Percentiles rank a stretch among this genome's conserved stretches.
These are phyloP conservation scores for Augiades crinisus DNA, from an alignment of 2,888 invertebrate species.

Conservation along the genomic window DNA sequence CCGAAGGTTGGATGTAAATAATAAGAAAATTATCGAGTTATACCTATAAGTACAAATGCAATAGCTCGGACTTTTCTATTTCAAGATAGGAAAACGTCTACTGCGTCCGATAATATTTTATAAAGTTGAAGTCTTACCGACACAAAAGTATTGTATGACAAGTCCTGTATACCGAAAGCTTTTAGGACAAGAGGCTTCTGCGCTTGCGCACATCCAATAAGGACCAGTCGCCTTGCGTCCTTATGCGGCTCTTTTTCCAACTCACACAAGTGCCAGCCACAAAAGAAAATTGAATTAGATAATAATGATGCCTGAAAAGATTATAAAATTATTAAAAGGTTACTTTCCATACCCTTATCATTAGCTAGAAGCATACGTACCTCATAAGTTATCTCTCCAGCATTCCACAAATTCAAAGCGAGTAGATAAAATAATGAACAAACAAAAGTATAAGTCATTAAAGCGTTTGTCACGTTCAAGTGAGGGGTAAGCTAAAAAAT, in stretches of 20 bases:
- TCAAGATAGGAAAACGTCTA: no score
- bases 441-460: constrained; percentile 71
- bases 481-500: constrained; percentile 59
- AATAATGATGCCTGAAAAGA: constrained; percentile 58
- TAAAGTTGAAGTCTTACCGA: constrained; percentile 65
- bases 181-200: constrained; percentile 70
- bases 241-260: constrained; percentile 42
- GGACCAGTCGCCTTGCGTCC: constrained; percentile 55
- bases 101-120: no score
- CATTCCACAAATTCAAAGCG: constrained; percentile 68
- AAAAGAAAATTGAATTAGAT: constrained; percentile 61
- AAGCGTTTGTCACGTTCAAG: constrained; percentile 60
- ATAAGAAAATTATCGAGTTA: no score
- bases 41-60: no score
- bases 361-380: constrained; percentile 44
- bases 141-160: constrained; percentile 69
- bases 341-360: no score
- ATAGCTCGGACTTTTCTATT: no score
- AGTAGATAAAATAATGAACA: constrained; percentile 61
- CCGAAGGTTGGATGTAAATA: no score
- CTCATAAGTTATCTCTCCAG: constrained; percentile 69
- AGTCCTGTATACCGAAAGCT: constrained; percentile 69
- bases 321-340: not conserved
- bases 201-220: constrained; percentile 67
- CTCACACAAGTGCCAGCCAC: constrained; percentile 62